A percentile compares a stretch with the other conserved stretches of the same genome.
Conservation (phyloP, 2,797 vertebrate genomes). For the Chelidonichthys spinosus region DNA sequence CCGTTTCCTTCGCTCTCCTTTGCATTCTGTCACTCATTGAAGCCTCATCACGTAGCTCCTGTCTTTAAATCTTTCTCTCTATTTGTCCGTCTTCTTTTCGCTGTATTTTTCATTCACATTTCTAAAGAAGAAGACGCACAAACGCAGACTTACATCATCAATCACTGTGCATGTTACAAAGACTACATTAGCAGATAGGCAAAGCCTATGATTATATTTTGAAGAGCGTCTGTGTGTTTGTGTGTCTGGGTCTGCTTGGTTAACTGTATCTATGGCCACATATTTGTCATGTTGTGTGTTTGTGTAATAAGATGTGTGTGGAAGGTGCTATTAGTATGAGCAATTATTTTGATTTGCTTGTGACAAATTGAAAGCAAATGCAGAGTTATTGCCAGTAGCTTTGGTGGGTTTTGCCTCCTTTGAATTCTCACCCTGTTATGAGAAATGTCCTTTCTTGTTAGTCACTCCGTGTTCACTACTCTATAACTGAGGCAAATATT, state of each 20-base stretch:
- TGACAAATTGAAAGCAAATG: slow-evolving; percentile 62
- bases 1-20: slow-evolving; percentile 39
- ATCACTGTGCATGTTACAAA: slow-evolving; percentile 9
- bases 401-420: slow-evolving; percentile 30
- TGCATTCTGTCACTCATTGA: slow-evolving; percentile 65
- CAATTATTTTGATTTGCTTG: slow-evolving; percentile 51
- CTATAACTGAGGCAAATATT: slow-evolving; percentile 29
- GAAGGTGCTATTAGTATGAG: slow-evolving; percentile 6
- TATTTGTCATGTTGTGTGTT: slow-evolving; percentile 12
- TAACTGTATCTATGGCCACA: slow-evolving; percentile 1
- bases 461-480: slow-evolving; percentile 30
- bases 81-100: slow-evolving; percentile 15
- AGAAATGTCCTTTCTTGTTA: slow-evolving; percentile 48
- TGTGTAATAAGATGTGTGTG: not conserved
- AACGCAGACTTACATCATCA: slow-evolving; percentile 1
- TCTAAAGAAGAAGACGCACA: not conserved
- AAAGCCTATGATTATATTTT: slow-evolving; percentile 9
- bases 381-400: slow-evolving; percentile 36
- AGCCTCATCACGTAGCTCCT: slow-evolving; percentile 58
- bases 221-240: not conserved
- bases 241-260: slow-evolving; percentile 9
- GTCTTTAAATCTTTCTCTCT: slow-evolving; percentile 28
- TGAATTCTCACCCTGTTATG: slow-evolving; percentile 46
- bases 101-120: not conserved
- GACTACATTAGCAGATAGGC: not conserved